Evolutionary conservation across 2,888 invertebrate genomes (phyloP), one percentile per base, ranked within the genome.

Genomic region (Polydrusus tereticollis): DNA sequence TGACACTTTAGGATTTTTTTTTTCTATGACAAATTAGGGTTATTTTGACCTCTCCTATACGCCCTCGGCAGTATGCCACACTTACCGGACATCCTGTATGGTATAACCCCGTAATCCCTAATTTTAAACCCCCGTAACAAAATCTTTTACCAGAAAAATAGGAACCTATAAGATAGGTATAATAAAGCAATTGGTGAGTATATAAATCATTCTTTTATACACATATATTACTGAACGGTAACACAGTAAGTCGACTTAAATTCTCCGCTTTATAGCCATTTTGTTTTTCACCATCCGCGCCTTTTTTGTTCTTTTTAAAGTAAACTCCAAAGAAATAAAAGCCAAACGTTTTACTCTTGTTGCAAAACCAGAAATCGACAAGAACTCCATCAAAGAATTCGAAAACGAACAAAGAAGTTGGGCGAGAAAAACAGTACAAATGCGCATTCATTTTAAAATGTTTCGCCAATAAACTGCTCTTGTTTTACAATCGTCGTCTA

Each of bases 381-480:
- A 64, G 58, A 70, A 38, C 33, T 10, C 36, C 64, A 58, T 52
- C 47, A 45, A 62, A 29, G 71, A 67, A 72, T 72, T 50, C 26
- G 38, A 50, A 36, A 52, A 72, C 63, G 67, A 63, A 57, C 68
- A 67, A 50, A 62, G 68, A 58, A 63, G 72, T 63, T 63, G 41
- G 33, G 21, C 33, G 58, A 58, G 47, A 68, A 72, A 72, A 65
- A 73, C 62, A 70, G 73, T 67, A 77, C 75, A 76, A 75, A 68
- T 72, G 70, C 69, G 69, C 73, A 73, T 75, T 77, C 70, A 69
- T 72, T 75, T 72, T 62, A 73, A 64, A 69, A 69, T 71, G 75
- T 68, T 72, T 68, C 66, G 68, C 77, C 78, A 78, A 78, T 77
- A 75, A 75, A 75, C 75, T 71, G 77, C 73, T 77, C 77, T 75